Percentiles rank a stretch among this genome's conserved stretches.
These are phyloP conservation scores for Epinephelus coioides DNA, from an alignment of 2,797 vertebrate genomes.

Conservation along the genomic window DNA sequence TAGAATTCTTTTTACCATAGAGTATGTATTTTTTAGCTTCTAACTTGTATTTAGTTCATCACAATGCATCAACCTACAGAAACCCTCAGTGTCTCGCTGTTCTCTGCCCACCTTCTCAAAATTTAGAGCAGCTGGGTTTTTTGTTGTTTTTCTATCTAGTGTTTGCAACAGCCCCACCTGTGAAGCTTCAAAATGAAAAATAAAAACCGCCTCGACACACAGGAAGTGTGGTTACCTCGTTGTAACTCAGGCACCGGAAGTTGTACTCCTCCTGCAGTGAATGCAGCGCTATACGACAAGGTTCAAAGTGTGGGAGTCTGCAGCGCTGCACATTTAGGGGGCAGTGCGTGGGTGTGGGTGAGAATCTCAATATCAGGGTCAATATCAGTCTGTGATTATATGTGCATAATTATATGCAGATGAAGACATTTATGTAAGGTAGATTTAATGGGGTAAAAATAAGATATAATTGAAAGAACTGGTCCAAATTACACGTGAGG, in stretches of 20 bases:
- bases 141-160: conserved; percentile 23
- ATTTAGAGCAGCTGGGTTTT: not conserved
- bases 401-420: not conserved
- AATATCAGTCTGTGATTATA: not conserved
- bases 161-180: conserved; percentile 49
- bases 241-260: conserved; percentile 52
- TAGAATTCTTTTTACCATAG: not conserved
- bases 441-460: not conserved
- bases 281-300: conserved; percentile 6
- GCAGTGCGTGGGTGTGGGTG: conserved; percentile 17
- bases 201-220: conserved; percentile 33
- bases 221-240: conserved; percentile 76
- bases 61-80: too few species aligned
- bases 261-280: conserved; percentile 38
- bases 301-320: conserved; percentile 34
- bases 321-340: conserved; percentile 30
- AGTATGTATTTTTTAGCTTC: not conserved
- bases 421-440: not conserved
- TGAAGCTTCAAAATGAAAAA: conserved; percentile 38
- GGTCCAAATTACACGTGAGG: too few species aligned
- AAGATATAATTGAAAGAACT: not conserved
- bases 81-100: not conserved
- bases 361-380: not conserved
- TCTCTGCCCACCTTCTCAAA: not conserved
- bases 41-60: not conserved